phyloP scores from a whole-genome alignment of 2,113 vertebrate species.

The Willisornis vidua region DNA sequence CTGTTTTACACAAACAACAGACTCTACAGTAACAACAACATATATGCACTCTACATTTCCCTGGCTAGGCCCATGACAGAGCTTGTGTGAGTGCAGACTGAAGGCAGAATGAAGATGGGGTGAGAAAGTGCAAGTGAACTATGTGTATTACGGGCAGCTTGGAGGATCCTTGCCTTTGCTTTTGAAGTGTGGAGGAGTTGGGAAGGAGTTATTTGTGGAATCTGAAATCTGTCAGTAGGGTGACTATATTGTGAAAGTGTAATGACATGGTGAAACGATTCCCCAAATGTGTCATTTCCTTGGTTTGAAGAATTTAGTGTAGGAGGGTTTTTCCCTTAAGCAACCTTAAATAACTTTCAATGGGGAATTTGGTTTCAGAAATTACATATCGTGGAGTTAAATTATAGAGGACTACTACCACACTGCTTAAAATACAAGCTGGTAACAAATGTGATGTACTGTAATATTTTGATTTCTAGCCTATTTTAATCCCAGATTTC shows the following conservation, averaged over 20 bases:
- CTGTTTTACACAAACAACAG: not conserved
- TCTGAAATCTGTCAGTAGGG: not conserved
- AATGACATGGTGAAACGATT: not conserved
- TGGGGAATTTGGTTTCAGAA: not conserved
- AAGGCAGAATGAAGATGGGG: not conserved
- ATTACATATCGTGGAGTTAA: not conserved
- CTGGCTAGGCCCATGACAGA: not conserved
- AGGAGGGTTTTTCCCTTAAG: not conserved
- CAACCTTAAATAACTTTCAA: slow-evolving; percentile 10
- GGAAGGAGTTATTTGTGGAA: not conserved
- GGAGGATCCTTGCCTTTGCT: not conserved
- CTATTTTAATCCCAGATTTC: not conserved
- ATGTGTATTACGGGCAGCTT: not conserved
- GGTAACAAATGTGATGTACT: not conserved
- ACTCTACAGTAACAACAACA: not conserved
- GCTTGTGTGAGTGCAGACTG: not conserved
- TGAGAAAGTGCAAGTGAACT: not conserved
- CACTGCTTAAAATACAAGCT: not conserved
- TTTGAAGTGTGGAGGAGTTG: not conserved
- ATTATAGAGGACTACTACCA: not conserved
- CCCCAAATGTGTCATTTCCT: not conserved
- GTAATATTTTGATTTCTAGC: not conserved
- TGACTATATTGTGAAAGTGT: not conserved
- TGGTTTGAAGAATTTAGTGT: not conserved
- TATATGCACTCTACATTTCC: not conserved